Evolutionary conservation across 2,113 vertebrate genomes (phyloP).

Genomic region (Lycocorax pyrrhopterus): DNA sequence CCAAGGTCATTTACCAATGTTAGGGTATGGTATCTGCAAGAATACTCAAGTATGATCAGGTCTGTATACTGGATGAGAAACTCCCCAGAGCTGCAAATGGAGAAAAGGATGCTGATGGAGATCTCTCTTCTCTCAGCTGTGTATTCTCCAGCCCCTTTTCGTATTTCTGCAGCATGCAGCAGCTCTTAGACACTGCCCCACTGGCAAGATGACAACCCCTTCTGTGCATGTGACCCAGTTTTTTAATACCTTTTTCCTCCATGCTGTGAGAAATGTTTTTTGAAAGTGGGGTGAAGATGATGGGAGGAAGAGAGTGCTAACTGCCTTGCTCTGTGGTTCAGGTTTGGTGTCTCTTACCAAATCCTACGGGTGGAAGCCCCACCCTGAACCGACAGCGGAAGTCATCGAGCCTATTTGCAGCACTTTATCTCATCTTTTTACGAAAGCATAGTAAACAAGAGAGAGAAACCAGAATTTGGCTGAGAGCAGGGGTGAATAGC

Average conservation of each 20-base stretch:
- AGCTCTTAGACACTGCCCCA: background rate
- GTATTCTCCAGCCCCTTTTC: background rate
- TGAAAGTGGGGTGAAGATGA: background rate
- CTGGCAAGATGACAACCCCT: background rate
- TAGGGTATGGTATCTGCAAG: background rate
- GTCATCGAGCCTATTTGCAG: background rate
- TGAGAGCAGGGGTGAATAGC: background rate
- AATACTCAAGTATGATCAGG: background rate
- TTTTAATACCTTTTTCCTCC: background rate
- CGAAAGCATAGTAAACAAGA: conserved; percentile 46
- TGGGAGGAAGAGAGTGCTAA: background rate
- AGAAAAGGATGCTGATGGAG: background rate
- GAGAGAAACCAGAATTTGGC: background rate
- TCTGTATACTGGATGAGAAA: background rate
- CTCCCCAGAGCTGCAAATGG: background rate
- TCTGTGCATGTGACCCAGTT: background rate
- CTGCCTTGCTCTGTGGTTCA: background rate
- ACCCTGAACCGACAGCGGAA: conserved; percentile 42
- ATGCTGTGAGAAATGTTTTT: background rate
- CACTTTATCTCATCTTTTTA: conserved; percentile 54
- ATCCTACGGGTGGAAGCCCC: background rate
- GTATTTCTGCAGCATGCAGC: background rate
- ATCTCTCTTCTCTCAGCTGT: background rate
- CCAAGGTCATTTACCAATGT: background rate
- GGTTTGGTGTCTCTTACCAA: background rate